Conservation (phyloP, 2,797 vertebrate species). For the Enteromius unitaeniatus region DNA sequence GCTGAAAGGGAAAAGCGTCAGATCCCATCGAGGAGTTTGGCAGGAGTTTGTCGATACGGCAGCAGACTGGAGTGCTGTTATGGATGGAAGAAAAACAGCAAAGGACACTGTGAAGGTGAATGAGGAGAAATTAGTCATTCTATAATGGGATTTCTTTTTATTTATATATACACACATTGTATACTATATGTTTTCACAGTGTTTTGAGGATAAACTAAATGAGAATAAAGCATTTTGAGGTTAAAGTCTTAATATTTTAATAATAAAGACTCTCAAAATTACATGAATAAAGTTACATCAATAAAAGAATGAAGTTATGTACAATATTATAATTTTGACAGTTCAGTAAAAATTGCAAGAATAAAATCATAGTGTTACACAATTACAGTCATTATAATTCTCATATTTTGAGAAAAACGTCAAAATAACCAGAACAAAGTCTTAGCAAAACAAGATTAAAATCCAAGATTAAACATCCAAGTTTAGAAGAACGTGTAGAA, state of each 20-base stretch:
- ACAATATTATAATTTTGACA: neutral
- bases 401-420: neutral
- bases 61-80: conserved; percentile 91
- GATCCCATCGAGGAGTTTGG: conserved; percentile 73
- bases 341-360: neutral
- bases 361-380: neutral
- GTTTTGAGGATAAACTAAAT: neutral
- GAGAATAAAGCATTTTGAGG: neutral
- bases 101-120: conserved; percentile 93
- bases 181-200: no score
- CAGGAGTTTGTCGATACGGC: conserved; percentile 91
- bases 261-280: neutral
- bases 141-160: neutral
- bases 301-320: neutral
- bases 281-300: neutral
- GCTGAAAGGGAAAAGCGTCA: conserved; percentile 75
- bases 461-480: neutral
- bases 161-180: neutral
- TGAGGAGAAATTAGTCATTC: neutral
- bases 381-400: neutral
- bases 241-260: neutral
- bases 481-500: neutral
- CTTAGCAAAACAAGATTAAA: no score
- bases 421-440: neutral
- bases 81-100: conserved; percentile 91